Evolutionary conservation across 1,140 invertebrate species (phyloP).

Genomic region (Physella acuta): DNA sequence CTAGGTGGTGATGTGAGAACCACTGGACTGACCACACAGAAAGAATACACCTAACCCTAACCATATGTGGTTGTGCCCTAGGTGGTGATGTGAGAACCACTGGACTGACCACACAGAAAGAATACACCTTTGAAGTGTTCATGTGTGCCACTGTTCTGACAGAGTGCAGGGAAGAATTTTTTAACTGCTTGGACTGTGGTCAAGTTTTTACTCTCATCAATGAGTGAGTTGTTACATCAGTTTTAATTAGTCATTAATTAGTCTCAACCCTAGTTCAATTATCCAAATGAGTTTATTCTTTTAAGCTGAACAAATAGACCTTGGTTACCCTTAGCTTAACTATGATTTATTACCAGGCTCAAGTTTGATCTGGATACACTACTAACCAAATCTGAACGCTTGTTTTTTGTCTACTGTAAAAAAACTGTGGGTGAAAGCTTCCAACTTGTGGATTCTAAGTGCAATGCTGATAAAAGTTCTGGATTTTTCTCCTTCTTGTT

Average conservation of each 20-base stretch:
- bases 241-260: too few species aligned
- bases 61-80: conserved; percentile 55
- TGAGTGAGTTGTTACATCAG: not conserved
- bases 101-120: conserved; percentile 30
- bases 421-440: conserved; percentile 56
- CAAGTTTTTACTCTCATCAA: conserved; percentile 32
- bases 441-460: conserved; percentile 43
- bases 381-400: conserved; percentile 46
- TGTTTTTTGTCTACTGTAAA: conserved; percentile 54
- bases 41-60: conserved; percentile 56
- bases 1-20: conserved; percentile 46
- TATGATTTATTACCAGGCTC: conserved; percentile 36
- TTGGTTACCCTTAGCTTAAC: not conserved
- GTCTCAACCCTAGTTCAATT: too few species aligned
- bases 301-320: too few species aligned
- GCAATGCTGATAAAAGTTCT: too few species aligned
- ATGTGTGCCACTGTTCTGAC: conserved; percentile 54
- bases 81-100: conserved; percentile 46
- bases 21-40: conserved; percentile 26
- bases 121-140: conserved; percentile 57
- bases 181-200: conserved; percentile 47
- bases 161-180: conserved; percentile 41
- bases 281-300: too few species aligned
- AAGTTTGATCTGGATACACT: conserved; percentile 51
- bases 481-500: too few species aligned